Evolutionary conservation across 1,140 invertebrate genomes (phyloP), one percentile per base, ranked within the genome.

Genomic region (Wiebesia pumilae): DNA sequence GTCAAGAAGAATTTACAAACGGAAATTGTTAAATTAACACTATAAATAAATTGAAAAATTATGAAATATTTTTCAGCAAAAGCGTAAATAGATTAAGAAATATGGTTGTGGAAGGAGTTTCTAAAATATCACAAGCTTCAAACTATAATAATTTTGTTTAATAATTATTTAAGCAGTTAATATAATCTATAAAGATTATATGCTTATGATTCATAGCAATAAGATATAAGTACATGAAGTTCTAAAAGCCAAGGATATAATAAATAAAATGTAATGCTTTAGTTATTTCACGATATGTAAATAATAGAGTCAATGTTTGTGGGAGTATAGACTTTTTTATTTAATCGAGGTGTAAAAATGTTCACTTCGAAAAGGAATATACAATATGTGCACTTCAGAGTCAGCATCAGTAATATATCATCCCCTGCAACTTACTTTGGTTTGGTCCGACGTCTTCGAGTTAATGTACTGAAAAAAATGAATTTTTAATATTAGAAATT

Each of bases 401-500:
- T 89, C 88, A 90, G 33, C 69, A 4, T 35, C 58, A 77, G 47
- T 75, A 75, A 87, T 67, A n/a, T 88, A 89, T 89, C 86, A 88
- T 91, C 87, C 90, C 89, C 87, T 88, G 81, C 86, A 88, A 84
- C 87, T 93, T 90, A 92, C 90, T 93, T 93, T 87, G 91, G 91
- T 79, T 87, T 89, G 88, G 88, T 90, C 87, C 91, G 91, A 89
- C 92, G 92, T 90, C 92, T 92, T 90, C 93, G 91, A 77, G 93
- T 94, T 89, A 94, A 90, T 40, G 93, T 93, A 89, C 93, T 94
- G 90, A 58, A 93, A 93, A 89, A 91, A 80, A 88, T 87, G 33
- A 87, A 71, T 35, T 71, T 71, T 71, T 71, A 33, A 9, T 16
- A 3, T 30, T 33, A 7, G 0, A 71, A 38, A 3, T 43, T 43